A percentile compares a stretch with the other conserved stretches of the same genome.
These are phyloP conservation scores for Zoanthus gigantus DNA, from an alignment of 92 coral and sea anemone species.

Conservation along the genomic window DNA sequence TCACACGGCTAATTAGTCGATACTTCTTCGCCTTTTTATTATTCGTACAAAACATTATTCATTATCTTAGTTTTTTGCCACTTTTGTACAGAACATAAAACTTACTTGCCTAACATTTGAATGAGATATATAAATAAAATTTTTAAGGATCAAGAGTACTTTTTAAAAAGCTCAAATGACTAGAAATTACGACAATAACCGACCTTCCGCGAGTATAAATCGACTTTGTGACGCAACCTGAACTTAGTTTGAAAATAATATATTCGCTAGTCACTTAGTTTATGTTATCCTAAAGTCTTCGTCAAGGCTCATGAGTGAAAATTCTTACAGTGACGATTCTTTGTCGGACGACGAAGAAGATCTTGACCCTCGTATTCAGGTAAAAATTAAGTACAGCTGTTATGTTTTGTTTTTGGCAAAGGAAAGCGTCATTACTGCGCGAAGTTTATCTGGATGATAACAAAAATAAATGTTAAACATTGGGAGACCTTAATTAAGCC, in stretches of 20 bases:
- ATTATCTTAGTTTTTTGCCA: neutral
- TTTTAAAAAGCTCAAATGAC: neutral
- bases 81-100: neutral
- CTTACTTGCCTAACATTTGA: neutral
- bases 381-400: neutral
- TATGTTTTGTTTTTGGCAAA: neutral
- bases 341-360: constrained; percentile 86
- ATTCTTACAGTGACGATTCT: constrained; percentile 70
- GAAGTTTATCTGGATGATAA: neutral
- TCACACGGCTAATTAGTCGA: constrained; percentile 36
- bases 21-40: neutral
- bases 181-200: constrained; percentile 8
- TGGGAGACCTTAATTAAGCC: neutral
- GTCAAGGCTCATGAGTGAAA: constrained; percentile 65
- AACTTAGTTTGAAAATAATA: neutral
- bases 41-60: neutral
- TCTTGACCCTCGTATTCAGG: constrained; percentile 96
- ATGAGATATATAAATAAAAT: neutral
- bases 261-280: neutral
- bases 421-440: neutral
- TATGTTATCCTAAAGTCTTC: neutral
- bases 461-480: neutral
- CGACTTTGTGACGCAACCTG: constrained; percentile 16
- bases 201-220: neutral
- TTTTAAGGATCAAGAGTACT: neutral